Evolutionary conservation across 2,888 invertebrate species (phyloP).

Genomic region (Arge pagana): DNA sequence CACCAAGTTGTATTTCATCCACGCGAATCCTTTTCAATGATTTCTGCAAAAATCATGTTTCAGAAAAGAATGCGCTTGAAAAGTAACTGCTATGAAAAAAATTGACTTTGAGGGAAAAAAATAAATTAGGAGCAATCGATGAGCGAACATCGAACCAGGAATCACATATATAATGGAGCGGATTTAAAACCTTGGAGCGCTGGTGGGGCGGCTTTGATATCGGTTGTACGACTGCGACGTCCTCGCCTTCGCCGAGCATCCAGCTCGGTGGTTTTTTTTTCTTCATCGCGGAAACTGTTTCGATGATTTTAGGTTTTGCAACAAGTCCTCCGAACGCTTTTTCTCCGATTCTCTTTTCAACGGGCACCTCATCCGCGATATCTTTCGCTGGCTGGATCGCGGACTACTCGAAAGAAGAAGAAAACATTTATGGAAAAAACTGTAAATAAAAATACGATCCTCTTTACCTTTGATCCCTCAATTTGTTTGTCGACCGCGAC

Average conservation of each 20-base stretch:
- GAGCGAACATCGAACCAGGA: too few relatives aligned
- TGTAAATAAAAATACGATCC: conserved; percentile 1
- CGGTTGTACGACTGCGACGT: conserved; percentile 57
- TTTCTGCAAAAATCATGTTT: conserved; percentile 59
- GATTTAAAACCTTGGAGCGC: conserved; percentile 63
- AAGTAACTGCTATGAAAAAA: too few relatives aligned
- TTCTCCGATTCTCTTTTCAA: conserved; percentile 37
- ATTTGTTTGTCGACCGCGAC: conserved; percentile 62
- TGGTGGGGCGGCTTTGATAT: conserved; percentile 69
- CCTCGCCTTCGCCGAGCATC: conserved; percentile 55
- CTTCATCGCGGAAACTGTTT: conserved; percentile 21
- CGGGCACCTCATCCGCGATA: conserved; percentile 12
- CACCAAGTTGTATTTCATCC: conserved; percentile 57
- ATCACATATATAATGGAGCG: too few relatives aligned
- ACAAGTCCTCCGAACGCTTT: conserved; percentile 27
- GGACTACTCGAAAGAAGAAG: too few relatives aligned
- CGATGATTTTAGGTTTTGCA: conserved; percentile 15
- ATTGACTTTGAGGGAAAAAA: too few relatives aligned
- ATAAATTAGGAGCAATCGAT: too few relatives aligned
- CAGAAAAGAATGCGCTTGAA: conserved; percentile 23
- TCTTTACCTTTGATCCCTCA: conserved; percentile 59
- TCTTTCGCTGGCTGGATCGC: conserved; percentile 47
- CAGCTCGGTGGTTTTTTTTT: conserved; percentile 55
- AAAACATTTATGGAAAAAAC: conserved; percentile 11
- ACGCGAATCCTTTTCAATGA: conserved; percentile 63